Base-by-base conservation (phyloP, 30 jellyfish, hydroid and myxozoan species). In the Cassiopea xamachana region DNA sequence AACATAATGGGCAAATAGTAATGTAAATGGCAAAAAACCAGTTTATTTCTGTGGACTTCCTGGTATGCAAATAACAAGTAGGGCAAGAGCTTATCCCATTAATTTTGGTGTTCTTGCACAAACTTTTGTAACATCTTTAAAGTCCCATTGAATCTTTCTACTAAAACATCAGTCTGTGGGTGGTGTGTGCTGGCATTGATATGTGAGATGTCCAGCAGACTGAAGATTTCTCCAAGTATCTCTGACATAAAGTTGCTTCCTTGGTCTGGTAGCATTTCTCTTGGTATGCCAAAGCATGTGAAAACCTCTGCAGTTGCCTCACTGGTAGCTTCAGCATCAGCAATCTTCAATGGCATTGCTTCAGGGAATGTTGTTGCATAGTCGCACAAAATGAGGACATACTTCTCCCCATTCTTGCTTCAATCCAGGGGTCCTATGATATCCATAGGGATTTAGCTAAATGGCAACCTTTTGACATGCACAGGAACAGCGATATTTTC, bases 281-380 rank as follows among this genome's bases (percentile, higher is more conserved):
- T 43, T 9, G 92, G 92, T 13, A 84, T 39, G 18, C 87, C 92
- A 43, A 84, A 18, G 8, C 92, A 3, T 19, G 76, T 48, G 46
- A 69, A 69, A 46, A 55, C 55, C n/a, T 84, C 89, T 51, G 74
- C 76, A 77, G 45, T 17, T 27, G 89, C 92, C 68, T 84, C 87
- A 13, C 90, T 89, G 43, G 74, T 73, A 43, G 60, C 61, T 58
- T 51, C 77, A 46, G 87, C 48, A 3, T 84, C 92, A 13, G 43
- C 51, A 47, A 7, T 73, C 69, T 46, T 47, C 43, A 86, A 60
- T 17, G 93, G 69, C 17, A 58, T 49, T 60, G 93, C 93, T 67
- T 86, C 93, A 4, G 92, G 87, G 47, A 44, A 86, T 60, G 70
- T 60, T 18, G 89, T 86, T 16, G 90, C 90, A 86, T 73, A 86